phyloP scores from a whole-genome alignment of 2,888 invertebrate genomes.

The Pseudococcus longispinus region DNA sequence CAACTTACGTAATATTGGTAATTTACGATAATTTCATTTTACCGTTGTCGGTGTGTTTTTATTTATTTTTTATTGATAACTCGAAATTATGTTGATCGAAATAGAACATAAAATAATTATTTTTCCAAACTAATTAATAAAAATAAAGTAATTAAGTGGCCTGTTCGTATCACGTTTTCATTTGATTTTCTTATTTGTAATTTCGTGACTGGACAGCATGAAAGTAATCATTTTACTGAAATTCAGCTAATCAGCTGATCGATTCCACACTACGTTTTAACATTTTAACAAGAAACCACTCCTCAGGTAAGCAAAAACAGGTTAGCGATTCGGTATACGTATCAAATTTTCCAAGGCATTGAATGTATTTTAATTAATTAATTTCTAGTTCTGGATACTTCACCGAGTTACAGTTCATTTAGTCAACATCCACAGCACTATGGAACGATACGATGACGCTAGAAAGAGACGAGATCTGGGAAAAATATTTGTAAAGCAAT shows the following conservation, averaged over 20 bases:
- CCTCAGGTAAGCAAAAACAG: background rate
- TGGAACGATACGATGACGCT: background rate
- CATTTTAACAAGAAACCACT: background rate
- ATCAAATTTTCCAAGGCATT: background rate
- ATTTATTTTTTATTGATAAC: background rate
- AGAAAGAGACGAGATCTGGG: background rate
- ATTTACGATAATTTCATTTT: background rate
- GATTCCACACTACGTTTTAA: background rate
- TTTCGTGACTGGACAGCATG: background rate
- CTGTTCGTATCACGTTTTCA: background rate
- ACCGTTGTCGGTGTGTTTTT: too few species aligned
- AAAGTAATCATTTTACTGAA: background rate
- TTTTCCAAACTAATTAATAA: too few species aligned
- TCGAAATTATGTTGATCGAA: background rate
- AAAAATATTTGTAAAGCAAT: background rate
- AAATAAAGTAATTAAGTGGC: background rate
- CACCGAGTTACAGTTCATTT: background rate
- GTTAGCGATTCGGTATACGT: background rate
- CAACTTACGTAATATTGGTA: background rate
- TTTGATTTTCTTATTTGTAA: background rate
- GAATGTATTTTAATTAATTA: background rate
- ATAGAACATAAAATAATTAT: background rate
- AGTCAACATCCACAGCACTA: background rate
- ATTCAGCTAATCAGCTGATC: background rate
- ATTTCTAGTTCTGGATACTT: background rate